These are phyloP conservation scores for Calliphora vomitoria DNA, from an alignment of 2,888 invertebrate species.

Conservation along the genomic window DNA sequence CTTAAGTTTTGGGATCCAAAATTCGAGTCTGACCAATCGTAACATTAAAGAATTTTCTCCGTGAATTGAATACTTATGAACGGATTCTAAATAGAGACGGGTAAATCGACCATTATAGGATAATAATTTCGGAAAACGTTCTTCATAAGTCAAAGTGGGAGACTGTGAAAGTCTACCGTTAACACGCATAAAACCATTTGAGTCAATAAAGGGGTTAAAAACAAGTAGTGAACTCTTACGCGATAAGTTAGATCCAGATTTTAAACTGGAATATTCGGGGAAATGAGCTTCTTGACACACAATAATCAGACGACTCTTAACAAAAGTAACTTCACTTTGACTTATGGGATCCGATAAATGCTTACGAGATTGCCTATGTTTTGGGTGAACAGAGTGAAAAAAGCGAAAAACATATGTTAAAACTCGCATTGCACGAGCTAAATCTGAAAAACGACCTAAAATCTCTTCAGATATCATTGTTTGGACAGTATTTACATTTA, in stretches of 20 bases:
- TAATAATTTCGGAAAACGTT: not conserved
- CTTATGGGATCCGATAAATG: not conserved
- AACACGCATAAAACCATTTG: not conserved
- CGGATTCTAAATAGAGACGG: not conserved
- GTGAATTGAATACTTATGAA: not conserved
- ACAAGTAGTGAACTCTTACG: not conserved
- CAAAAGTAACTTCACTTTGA: not conserved
- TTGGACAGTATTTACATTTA: not conserved
- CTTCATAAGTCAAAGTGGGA: not conserved
- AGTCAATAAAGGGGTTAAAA: not conserved
- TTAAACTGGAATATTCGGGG: not conserved
- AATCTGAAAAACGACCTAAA: too few relatives aligned
- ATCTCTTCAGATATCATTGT: not conserved
- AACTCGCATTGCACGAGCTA: too few relatives aligned
- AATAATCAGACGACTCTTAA: not conserved
- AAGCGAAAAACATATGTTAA: not conserved
- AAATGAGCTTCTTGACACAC: not conserved
- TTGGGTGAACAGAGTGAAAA: not conserved
- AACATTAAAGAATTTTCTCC: not conserved
- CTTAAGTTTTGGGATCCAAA: conserved; percentile 6
- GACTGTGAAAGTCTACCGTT: not conserved
- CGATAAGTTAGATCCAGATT: not conserved
- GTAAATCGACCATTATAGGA: conserved; percentile 13
- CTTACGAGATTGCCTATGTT: not conserved
- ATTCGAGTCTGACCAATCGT: not conserved